phyloP scores from a whole-genome alignment of 2,797 vertebrate species.

The Rhyacichthys aspro region DNA sequence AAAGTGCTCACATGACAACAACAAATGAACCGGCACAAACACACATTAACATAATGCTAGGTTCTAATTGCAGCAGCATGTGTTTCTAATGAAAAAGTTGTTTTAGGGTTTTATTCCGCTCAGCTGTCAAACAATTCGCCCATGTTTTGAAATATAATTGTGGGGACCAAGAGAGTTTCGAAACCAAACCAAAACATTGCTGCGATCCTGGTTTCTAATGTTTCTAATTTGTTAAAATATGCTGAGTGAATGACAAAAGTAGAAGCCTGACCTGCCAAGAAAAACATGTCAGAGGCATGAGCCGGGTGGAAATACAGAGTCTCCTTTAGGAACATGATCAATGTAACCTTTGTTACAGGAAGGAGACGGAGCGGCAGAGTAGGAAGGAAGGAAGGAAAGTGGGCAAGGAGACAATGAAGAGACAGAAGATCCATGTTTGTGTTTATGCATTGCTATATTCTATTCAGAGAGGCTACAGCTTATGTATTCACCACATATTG shows the following conservation, averaged over 20 bases:
- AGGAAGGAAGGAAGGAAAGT: slow-evolving; percentile 25
- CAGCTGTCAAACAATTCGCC: slow-evolving; percentile 81
- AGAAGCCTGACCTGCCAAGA: slow-evolving; percentile 76
- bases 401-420: slow-evolving; percentile 56
- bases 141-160: slow-evolving; percentile 84
- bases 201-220: slow-evolving; percentile 78
- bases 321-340: slow-evolving; percentile 80
- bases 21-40: slow-evolving; percentile 69
- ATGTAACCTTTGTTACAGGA: slow-evolving; percentile 79
- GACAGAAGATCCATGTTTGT: slow-evolving; percentile 66
- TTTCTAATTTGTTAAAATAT: slow-evolving; percentile 85
- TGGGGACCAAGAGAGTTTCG: slow-evolving; percentile 72
- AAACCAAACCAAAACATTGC: slow-evolving; percentile 81
- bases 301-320: slow-evolving; percentile 67
- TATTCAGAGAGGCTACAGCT: slow-evolving; percentile 1
- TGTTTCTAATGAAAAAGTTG: slow-evolving; percentile 87
- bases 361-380: slow-evolving; percentile 61
- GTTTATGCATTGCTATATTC: slow-evolving; percentile 62
- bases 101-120: slow-evolving; percentile 81
- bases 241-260: slow-evolving; percentile 79
- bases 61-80: slow-evolving; percentile 81
- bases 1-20: slow-evolving; percentile 41
- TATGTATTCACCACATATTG: slow-evolving; percentile 21
- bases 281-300: slow-evolving; percentile 80
- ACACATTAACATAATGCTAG: slow-evolving; percentile 80